Percentiles rank a stretch among this genome's conserved stretches.
These are phyloP conservation scores for Tetrao urogallus DNA, from an alignment of 2,113 vertebrate species.

Conservation along the genomic window DNA sequence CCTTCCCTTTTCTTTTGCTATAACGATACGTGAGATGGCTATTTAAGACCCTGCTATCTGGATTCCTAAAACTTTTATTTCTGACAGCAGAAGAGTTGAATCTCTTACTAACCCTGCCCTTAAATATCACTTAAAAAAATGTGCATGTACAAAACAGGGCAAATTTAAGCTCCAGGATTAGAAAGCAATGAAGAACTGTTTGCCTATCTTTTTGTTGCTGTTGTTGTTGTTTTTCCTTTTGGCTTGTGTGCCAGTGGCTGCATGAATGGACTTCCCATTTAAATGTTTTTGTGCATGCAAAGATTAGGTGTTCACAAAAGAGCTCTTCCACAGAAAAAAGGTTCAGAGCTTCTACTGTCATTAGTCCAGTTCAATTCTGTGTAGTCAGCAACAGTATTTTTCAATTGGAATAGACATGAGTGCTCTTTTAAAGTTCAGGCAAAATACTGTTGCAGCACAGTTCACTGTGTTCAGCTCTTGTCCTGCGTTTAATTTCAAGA, in stretches of 20 bases:
- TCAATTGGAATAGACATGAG: background rate
- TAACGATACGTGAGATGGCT: background rate
- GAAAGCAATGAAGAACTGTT: background rate
- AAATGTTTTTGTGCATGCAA: background rate
- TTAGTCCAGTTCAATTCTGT: background rate
- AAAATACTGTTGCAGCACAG: background rate
- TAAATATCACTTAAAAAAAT: background rate
- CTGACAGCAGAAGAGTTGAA: background rate
- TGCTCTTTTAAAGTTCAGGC: background rate
- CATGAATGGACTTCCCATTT: background rate
- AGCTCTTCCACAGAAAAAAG: background rate
- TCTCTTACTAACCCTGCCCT: background rate
- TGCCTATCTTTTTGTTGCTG: background rate
- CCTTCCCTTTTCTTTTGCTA: background rate
- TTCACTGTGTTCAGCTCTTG: background rate
- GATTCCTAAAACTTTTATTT: background rate
- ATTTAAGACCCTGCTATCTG: background rate
- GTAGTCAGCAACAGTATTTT: background rate
- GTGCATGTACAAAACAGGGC: background rate
- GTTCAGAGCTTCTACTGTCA: background rate
- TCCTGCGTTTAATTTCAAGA: background rate
- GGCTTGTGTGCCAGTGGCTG: background rate
- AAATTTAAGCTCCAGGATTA: background rate
- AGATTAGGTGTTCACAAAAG: background rate
- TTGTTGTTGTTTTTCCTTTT: background rate